Evolutionary conservation across 2,888 invertebrate genomes (phyloP), one percentile per base, ranked within the genome.

Genomic region (Caenorhabditis sp.): DNA sequence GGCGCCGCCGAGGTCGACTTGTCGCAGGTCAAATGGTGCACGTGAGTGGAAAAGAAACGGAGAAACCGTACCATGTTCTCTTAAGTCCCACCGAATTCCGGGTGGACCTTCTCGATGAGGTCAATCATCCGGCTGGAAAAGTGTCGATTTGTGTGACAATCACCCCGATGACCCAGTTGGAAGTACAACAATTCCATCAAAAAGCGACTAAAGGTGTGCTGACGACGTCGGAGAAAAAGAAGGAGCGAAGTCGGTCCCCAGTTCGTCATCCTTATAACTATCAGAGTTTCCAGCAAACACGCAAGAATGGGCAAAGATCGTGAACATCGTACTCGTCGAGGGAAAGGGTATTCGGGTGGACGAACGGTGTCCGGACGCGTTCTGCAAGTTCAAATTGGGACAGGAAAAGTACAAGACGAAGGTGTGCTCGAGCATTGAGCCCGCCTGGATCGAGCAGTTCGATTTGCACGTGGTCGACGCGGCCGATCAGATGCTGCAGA

Each of bases 351-450:
- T 98, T 70, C 86, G 90, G 7, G 93, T 94, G 0, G 94, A 95
- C 92, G 95, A 95, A 89, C 32, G 27, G 17, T 75, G 66, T 11
- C 85, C 86, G 4, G 88, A 89, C 68, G 95, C 95, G 63, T 96
- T 95, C 90, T 95, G 95, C 89, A 97, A 96, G 91, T 96, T 99
- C 92, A 94, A 95, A 90, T 92, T 99, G 90, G 97, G 96, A 77
- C 94, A 94, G 87, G 98, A 98, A 91, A 98, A 97, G 91, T 97
- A 95, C 91, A 97, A 96, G 91, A 95, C 95, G 89, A 95, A 96
- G 89, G 91, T 91, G 53, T 89, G 90, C 75, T 93, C 93, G 92
- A 94, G 95, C 0, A 90, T 95, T 61, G 94, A 93, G 89, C 95
- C 96, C 0, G 92, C 93, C 66, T 99, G 98, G 98, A 89, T 96